Percentiles rank a stretch among this genome's conserved stretches.
These are phyloP conservation scores for Oreortyx pictus DNA, from an alignment of 2,797 vertebrate species.

Conservation along the genomic window DNA sequence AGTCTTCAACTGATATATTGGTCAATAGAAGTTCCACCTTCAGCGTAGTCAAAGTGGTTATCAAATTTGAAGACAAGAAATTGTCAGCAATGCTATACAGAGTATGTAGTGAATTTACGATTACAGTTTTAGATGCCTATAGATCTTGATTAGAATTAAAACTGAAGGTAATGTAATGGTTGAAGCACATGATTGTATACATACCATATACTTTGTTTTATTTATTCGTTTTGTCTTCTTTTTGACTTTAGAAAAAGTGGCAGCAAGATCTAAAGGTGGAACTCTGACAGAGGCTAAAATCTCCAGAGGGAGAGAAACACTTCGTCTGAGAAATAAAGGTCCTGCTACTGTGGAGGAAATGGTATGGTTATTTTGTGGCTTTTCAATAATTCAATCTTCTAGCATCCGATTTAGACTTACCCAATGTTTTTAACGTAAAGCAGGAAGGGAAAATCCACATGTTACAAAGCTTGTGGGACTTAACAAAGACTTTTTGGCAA, in stretches of 20 bases:
- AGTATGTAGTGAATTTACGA: background rate
- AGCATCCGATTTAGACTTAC: background rate
- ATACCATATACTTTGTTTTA: background rate
- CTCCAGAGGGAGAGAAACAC: slow-evolving; percentile 87
- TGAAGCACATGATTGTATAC: background rate
- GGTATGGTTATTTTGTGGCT: slow-evolving; percentile 74
- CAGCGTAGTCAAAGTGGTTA: background rate
- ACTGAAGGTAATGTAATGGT: background rate
- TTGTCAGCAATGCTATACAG: background rate
- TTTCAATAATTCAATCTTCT: background rate
- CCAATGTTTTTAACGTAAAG: background rate
- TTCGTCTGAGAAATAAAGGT: slow-evolving; percentile 92
- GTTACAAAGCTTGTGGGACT: background rate
- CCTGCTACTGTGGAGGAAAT: slow-evolving; percentile 92
- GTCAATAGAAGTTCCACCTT: background rate
- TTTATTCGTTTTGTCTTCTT: background rate
- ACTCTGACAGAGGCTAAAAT: slow-evolving; percentile 83
- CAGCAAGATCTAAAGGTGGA: slow-evolving; percentile 87
- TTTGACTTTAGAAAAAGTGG: slow-evolving; percentile 87
- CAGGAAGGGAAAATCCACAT: background rate
- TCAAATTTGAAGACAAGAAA: background rate
- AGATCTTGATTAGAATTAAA: background rate
- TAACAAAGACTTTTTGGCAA: background rate
- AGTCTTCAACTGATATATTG: background rate
- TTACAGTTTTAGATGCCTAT: background rate